A percentile compares a stretch with the other conserved stretches of the same genome.
These are phyloP conservation scores for Acanthisitta chloris DNA, from an alignment of 2,113 vertebrate genomes.

Conservation along the genomic window DNA sequence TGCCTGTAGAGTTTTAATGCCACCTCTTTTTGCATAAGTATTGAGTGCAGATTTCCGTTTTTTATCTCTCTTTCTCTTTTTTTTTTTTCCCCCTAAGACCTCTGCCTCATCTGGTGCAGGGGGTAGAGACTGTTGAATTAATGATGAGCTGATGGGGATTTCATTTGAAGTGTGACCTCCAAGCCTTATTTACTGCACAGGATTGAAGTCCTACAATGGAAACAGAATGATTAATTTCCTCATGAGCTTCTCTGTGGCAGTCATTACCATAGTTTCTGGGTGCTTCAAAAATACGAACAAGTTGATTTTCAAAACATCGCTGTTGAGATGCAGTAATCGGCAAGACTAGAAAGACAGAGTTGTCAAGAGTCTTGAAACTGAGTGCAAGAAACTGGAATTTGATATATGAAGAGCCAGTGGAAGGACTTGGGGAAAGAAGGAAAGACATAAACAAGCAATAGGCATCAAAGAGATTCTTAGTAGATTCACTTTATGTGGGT, in stretches of 20 bases:
- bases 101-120: not conserved
- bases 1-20: not conserved
- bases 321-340: not conserved
- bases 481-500: not conserved
- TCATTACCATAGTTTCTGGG: not conserved
- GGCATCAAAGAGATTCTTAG: not conserved
- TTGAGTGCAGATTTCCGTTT: not conserved
- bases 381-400: not conserved
- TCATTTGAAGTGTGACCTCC: not conserved
- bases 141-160: not conserved
- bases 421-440: not conserved
- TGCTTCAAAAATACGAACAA: not conserved
- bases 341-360: not conserved
- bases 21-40: not conserved
- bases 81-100: not conserved
- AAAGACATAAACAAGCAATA: not conserved
- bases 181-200: not conserved
- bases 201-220: not conserved
- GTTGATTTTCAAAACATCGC: not conserved
- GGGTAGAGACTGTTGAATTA: not conserved
- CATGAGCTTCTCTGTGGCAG: not conserved
- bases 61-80: not conserved
- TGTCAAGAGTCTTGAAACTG: not conserved
- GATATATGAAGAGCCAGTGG: not conserved
- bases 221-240: conserved; percentile 1